phyloP scores from a whole-genome alignment of 2,113 vertebrate genomes.

The Puntigrus tetrazona region DNA sequence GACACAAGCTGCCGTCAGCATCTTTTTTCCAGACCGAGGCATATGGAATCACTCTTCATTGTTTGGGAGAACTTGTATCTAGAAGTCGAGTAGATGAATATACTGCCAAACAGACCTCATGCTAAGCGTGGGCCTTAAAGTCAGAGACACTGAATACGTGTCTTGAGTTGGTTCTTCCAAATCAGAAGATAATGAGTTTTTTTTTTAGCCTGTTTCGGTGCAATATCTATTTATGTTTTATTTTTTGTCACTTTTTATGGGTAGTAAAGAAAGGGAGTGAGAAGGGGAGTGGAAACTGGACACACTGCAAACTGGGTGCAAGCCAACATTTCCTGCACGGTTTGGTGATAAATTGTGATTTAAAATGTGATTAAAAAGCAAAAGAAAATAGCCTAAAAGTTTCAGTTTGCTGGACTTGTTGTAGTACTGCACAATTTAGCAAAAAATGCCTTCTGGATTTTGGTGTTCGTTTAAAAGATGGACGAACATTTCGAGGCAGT shows the following conservation, averaged over 20 bases:
- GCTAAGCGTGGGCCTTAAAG: background rate
- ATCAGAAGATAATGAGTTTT: background rate
- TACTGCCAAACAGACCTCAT: background rate
- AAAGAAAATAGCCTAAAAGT: no score
- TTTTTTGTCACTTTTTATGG: background rate
- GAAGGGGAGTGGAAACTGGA: background rate
- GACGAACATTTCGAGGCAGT: no score
- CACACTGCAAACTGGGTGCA: background rate
- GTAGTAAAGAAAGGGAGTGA: background rate
- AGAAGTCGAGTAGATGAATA: background rate
- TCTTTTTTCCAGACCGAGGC: background rate
- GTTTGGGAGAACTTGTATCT: background rate
- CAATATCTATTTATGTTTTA: background rate
- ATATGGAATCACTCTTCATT: slow-evolving; percentile 3
- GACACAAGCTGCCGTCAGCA: background rate
- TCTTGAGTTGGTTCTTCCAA: background rate
- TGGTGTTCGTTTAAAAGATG: no score
- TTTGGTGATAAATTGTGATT: background rate
- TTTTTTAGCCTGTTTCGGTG: background rate
- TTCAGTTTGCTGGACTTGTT: background rate
- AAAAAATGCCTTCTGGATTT: no score
- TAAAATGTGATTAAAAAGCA: background rate
- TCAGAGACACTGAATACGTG: background rate
- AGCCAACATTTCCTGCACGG: background rate
- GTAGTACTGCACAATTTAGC: no score